Evolutionary conservation across 2,113 vertebrate genomes (phyloP), one percentile per base, ranked within the genome.

Genomic region (Hippocampus barbouri): DNA sequence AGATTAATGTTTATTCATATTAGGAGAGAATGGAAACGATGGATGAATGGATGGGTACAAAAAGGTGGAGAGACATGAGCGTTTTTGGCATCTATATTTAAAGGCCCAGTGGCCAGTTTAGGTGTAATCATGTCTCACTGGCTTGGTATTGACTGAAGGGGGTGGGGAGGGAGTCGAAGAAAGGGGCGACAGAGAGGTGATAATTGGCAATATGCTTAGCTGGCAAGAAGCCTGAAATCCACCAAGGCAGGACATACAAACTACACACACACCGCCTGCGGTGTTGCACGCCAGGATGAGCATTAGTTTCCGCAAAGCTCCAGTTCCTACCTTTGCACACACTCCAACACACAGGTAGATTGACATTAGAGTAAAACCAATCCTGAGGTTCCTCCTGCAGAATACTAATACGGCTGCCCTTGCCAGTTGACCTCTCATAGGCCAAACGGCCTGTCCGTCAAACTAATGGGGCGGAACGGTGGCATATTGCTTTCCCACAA

Each of bases 401-500:
- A 90, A 90, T 91, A 89, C 88, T 89, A 91, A 91, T 89, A 79
- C 63, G 72, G 76, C 77, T 82, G 89, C 89, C 90, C 90, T 91
- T 91, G 90, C 81, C 84, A 86, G 81, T 83, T 90, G 89, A 91
- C 90, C 90, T 83, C 88, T 89, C 79, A 91, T 91, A 89, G 90
- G 90, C 88, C 88, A 88, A 90, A 87, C 86, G 86, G 83, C 75
- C 82, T 91, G 90, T 91, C 89, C 68, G 77, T 91, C 89, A 90
- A 91, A 89, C 90, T 90, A 91, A 91, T 91, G 89, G 90, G 89
- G 88, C 81, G 87, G 81, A 91, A 91, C 89, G 71, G 79, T 81
- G 87, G 90, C 88, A 91, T 91, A 90, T 91, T 90, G 89, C 89
- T 89, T 91, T 84, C 86, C 89, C 85, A 87, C 85, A 90, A 87